Base-by-base conservation (phyloP, 2,888 invertebrate species). In the Liposcelis brunnea region DNA sequence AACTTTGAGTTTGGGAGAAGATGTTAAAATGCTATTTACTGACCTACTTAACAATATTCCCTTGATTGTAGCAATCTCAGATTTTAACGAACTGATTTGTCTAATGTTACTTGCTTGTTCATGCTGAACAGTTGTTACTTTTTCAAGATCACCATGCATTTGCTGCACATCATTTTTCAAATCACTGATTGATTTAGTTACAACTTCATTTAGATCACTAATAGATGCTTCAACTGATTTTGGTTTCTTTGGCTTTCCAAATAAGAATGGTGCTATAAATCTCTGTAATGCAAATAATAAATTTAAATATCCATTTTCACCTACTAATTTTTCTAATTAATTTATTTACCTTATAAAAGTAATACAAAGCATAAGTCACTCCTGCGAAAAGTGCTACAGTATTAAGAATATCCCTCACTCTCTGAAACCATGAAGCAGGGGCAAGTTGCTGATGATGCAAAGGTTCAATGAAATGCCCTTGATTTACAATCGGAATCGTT, bases 341-440 rank as follows among this genome's bases (percentile, higher is more conserved):
- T n/a, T n/a, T n/a, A n/a, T 26, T 4, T 26, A 43, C 87, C 76
- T 84, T 80, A 63, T 85, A 86, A 59, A 87, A 74, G 66, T 78
- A 73, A 58, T 83, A 85, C 47, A 82, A 67, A 35, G 79, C 80
- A 66, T 86, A 89, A 1, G 76, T 69, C 26, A 85, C 72, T 5
- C 82, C 78, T 44, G 84, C 80, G 49, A 86, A 71, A n/a, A 87
- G 59, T 14, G 84, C 74, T 18, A 81, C 61, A 2, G 78, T 75
- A 53, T 83, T 72, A 31, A 85, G 65, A 51, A 80, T 63, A 52
- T 87, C 84, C 59, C 74, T 72, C 42, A 82, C 63, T 48, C 63
- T 66, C 14, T 67, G 62, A 47, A 73, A 67, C 35, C 63, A 46
- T 10, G 63, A 63, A 10, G 66, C 58, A 49, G 64, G 64, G n/a